Evolutionary conservation across 2,113 vertebrate genomes (phyloP), one percentile per base, ranked within the genome.

Genomic region (Rhadina sibilatrix): DNA sequence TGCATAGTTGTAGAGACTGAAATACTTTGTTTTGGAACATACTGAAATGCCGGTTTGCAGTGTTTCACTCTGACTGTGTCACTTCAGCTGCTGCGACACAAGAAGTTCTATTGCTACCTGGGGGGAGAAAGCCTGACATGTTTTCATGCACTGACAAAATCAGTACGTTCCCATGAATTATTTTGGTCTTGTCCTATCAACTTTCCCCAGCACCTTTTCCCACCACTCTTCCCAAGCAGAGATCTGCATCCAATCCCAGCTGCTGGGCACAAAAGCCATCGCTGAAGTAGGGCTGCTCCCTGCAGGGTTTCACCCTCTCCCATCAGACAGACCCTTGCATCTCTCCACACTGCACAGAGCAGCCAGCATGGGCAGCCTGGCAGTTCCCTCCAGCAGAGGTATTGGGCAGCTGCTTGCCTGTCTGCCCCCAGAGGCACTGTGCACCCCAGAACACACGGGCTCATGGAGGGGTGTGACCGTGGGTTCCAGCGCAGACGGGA

Each of bases 21-120:
- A 83, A 72, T 30, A 47, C 42, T 65, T 53, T 87, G 70, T 79
- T 95, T 91, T 59, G 75, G 87, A 96, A 94, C 89, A 59, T 22
- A 77, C 24, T 28, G 44, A 90, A 69, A 80, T n/a, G 63, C 22
- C 1, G 0, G 18, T 79, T 87, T 76, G 90, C 70, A 72, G 47
- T 8, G 84, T 95, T 95, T 95, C 82, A 1, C 24, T 95, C 56
- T 92, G 83, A 88, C 80, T 70, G 57, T 82, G 53, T 28, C 66
- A 46, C 49, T 86, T 57, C 0, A 3, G 28, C 75, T 93, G 65
- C 91, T 28, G 28, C 0, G 0, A 66, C 33, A 66, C 12, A 15
- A 56, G 2, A 10, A 84, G 46, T 49, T 50, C 40, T 11, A 0
- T 16, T 85, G 54, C 75, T 79, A 2, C 72, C 44, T 33, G 44